Base-by-base conservation (phyloP, 2,888 invertebrate genomes). In the Ectropis crepuscularia region DNA sequence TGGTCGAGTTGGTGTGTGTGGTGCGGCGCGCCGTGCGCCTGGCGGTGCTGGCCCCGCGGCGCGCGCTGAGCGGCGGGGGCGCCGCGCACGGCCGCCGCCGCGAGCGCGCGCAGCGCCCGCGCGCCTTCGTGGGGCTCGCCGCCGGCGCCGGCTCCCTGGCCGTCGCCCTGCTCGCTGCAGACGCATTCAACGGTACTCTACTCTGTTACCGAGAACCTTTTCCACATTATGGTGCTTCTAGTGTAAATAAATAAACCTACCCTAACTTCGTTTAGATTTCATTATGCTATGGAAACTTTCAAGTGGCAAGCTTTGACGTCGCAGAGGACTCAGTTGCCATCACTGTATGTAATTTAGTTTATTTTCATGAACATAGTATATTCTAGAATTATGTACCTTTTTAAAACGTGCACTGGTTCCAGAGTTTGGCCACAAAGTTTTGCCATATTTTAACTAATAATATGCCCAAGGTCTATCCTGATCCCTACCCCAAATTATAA, bases 141-240 rank as follows among this genome's bases (percentile, higher is more conserved):
- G 37, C 81, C 12, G 80, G 82, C 2, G 81, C 80, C 5, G 85
- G 85, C 53, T 77, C 88, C 0, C 51, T 89, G 10, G 87, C 85
- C 6, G 74, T 91, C 5, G 86, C 90, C 0, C 75, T 91, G 41
- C 76, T 91, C 0, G 90, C 91, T 39, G 90, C 90, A 48, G 89
- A 89, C 69, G 81, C 81, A 43, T 91, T 82, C 67, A 91, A 90
- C 74, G 91, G 91, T 90, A 78, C 50, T 6, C 10, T 9, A 12
- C n/a, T 28, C 0, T 2, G 6, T 16, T 42, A 28, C 10, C 1
- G 16, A 4, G 16, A 1, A 2, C 16, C 16, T 28, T 28, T 28
- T 28, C 16, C 1, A 28, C 16, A 28, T 28, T 28, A 4, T 28
- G 16, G 4, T 28, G 4, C 4, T 28, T 28, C 1, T 28, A 28